phyloP scores from a whole-genome alignment of 1,140 invertebrate genomes.

The Papilio aristodemus region DNA sequence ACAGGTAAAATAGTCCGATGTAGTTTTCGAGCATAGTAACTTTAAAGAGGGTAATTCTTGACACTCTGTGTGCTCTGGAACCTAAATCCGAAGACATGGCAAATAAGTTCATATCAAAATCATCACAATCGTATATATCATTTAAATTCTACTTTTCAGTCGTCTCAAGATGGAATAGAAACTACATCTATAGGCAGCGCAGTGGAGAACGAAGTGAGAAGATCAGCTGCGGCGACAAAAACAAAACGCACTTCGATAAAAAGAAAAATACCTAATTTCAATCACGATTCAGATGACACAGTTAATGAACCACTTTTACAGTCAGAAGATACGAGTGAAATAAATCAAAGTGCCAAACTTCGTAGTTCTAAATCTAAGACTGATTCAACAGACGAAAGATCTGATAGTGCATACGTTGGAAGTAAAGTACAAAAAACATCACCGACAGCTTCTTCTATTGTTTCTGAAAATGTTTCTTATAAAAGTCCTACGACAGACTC shows the following conservation, averaged over 20 bases:
- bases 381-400: conserved; percentile 53
- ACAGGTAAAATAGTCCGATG: neutral
- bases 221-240: conserved; percentile 63
- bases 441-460: conserved; percentile 13
- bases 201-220: conserved; percentile 70
- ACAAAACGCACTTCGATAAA: conserved; percentile 71
- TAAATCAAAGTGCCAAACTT: conserved; percentile 70
- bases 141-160: conserved; percentile 52
- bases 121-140: conserved; percentile 23
- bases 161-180: conserved; percentile 70
- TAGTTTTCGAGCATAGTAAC: too few relatives aligned
- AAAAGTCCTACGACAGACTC: conserved; percentile 41
- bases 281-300: conserved; percentile 69
- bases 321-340: conserved; percentile 59
- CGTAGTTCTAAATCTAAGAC: conserved; percentile 66
- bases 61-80: too few relatives aligned
- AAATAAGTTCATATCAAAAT: too few relatives aligned
- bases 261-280: conserved; percentile 67
- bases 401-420: conserved; percentile 42
- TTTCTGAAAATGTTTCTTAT: conserved; percentile 33
- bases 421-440: conserved; percentile 40
- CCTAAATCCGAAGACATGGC: neutral
- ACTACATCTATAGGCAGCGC: conserved; percentile 67
- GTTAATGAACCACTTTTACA: conserved; percentile 73
- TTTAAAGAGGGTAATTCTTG: too few relatives aligned